A percentile compares a stretch with the other conserved stretches of the same genome.
Evolutionary conservation across 2,113 vertebrate species (phyloP).

Genomic region (Thamnaconus septentrionalis): DNA sequence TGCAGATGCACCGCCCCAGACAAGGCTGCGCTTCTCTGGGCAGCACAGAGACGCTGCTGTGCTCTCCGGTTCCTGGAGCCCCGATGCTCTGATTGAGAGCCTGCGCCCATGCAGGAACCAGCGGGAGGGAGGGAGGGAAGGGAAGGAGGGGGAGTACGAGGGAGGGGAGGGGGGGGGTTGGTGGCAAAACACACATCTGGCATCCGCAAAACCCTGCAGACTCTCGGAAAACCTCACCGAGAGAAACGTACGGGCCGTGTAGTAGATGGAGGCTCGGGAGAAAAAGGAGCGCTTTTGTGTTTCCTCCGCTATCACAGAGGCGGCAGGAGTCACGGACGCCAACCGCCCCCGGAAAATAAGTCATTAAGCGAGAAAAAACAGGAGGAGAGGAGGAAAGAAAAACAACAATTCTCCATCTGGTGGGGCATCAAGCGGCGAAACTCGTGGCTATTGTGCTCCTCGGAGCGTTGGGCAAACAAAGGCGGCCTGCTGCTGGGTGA

Average conservation of each 20-base stretch:
- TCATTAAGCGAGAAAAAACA: conserved; percentile 49
- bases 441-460: conserved; percentile 53
- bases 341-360: conserved; percentile 36
- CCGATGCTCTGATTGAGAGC: conserved; percentile 70
- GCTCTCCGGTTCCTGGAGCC: conserved; percentile 69
- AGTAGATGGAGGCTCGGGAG: not conserved
- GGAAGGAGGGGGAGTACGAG: not conserved
- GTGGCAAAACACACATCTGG: conserved; percentile 68
- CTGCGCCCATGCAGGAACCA: conserved; percentile 72
- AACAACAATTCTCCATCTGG: conserved; percentile 57
- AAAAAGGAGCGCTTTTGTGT: conserved; percentile 17
- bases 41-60: conserved; percentile 73
- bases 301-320: conserved; percentile 5
- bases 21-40: conserved; percentile 75
- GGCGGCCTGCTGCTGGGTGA: conserved; percentile 15
- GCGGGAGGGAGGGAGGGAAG: conserved; percentile 59
- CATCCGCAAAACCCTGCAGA: conserved; percentile 56
- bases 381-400: conserved; percentile 5
- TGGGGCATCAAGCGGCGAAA: conserved; percentile 30
- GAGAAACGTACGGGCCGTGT: conserved; percentile 24
- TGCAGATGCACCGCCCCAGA: conserved; percentile 72
- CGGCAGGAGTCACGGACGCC: conserved; percentile 18
- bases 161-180: not conserved
- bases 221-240: conserved; percentile 39
- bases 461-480: conserved; percentile 45